These are phyloP conservation scores for Rhinoptilus africanus DNA, from an alignment of 2,113 vertebrate species.

Conservation along the genomic window DNA sequence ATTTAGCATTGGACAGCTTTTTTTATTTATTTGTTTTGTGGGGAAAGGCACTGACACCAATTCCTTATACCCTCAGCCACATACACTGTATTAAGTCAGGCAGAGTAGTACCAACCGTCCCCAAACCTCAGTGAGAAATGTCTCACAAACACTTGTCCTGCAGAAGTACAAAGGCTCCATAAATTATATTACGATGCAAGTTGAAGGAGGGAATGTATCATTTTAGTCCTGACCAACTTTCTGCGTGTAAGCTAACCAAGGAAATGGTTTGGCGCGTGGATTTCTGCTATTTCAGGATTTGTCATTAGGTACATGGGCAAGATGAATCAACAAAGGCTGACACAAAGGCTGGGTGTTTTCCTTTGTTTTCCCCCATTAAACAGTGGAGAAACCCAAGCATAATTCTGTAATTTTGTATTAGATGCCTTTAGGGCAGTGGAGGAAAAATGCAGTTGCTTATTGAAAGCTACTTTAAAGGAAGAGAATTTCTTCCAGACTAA, in stretches of 20 bases:
- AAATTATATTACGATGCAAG: background rate
- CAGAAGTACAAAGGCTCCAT: background rate
- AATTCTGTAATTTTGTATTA: background rate
- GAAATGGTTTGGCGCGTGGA: accelerated
- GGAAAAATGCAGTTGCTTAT: background rate
- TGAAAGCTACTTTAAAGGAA: background rate
- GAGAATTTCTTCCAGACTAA: accelerated
- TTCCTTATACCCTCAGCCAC: background rate
- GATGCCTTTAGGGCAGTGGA: background rate
- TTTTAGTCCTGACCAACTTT: background rate
- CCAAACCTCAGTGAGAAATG: accelerated
- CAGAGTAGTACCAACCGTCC: no score
- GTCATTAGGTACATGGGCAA: background rate
- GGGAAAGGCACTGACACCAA: background rate
- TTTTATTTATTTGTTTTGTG: background rate
- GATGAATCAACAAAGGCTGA: background rate
- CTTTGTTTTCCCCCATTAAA: background rate
- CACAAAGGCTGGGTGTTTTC: background rate
- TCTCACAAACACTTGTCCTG: accelerated
- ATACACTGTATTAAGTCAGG: background rate
- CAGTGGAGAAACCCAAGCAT: background rate
- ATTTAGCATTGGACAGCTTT: background rate
- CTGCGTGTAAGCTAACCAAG: background rate
- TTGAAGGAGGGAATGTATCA: background rate
- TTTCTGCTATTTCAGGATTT: background rate